Percentiles rank a stretch among this genome's conserved stretches.
These are phyloP conservation scores for Lypha dubia DNA, from an alignment of 2,888 invertebrate species.

Conservation along the genomic window DNA sequence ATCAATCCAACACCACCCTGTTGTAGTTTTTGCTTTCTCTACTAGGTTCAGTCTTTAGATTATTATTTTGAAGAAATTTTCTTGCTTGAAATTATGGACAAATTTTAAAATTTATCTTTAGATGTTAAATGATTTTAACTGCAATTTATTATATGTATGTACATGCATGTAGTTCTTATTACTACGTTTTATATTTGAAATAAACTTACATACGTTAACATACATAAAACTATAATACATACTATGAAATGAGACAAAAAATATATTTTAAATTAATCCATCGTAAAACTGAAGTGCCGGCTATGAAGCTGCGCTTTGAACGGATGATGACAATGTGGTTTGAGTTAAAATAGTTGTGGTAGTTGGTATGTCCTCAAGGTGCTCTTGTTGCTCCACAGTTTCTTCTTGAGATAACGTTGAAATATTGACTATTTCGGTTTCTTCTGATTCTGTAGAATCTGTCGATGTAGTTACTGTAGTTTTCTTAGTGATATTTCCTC, in stretches of 20 bases:
- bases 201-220: background rate
- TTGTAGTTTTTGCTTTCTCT: too few species aligned
- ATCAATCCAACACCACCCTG: too few species aligned
- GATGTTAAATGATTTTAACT: too few species aligned
- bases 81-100: too few species aligned
- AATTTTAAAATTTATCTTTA: too few species aligned
- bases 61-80: too few species aligned
- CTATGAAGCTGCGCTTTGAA: constrained; percentile 61
- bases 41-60: too few species aligned
- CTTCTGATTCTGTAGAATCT: constrained; percentile 50
- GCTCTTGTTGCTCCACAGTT: background rate
- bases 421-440: constrained; percentile 11
- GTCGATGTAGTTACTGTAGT: constrained; percentile 17
- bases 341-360: constrained; percentile 11
- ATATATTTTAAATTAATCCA: background rate
- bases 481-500: constrained; percentile 51
- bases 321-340: constrained; percentile 14
- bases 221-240: background rate
- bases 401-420: constrained; percentile 11
- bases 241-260: background rate
- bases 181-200: background rate
- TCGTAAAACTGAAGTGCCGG: background rate
- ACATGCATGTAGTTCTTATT: background rate
- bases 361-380: constrained; percentile 25
- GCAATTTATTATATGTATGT: too few species aligned